Conservation (phyloP, 2,113 vertebrate species). For the Pteronura brasiliensis region DNA sequence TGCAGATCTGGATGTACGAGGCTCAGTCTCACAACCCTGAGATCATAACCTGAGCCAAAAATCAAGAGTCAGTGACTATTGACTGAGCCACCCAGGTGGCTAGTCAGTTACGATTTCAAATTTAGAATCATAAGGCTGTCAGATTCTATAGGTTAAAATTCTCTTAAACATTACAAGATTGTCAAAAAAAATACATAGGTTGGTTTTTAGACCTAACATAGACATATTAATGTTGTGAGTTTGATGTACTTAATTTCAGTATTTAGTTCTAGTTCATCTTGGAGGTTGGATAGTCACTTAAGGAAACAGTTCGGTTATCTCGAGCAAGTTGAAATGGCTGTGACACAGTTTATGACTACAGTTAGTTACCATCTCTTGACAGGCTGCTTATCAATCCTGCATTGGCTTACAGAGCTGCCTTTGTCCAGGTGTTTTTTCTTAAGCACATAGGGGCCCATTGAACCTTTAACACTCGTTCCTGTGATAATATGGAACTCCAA, state of each 20-base stretch:
- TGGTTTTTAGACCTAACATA: not conserved
- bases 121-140: conserved; percentile 29
- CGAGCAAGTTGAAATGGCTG: not conserved
- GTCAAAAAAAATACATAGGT: not conserved
- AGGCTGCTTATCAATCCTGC: not conserved
- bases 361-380: not conserved
- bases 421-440: not conserved
- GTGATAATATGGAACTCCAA: not conserved
- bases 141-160: conserved; percentile 24
- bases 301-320: not conserved
- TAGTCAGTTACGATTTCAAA: not conserved
- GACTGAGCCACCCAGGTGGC: not conserved
- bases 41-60: not conserved
- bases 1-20: not conserved
- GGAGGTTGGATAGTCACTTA: not conserved
- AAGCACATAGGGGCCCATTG: not conserved
- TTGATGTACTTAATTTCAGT: not conserved
- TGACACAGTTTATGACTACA: not conserved
- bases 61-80: not conserved
- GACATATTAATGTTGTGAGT: not conserved
- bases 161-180: not conserved
- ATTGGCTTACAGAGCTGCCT: not conserved
- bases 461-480: not conserved
- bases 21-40: not conserved
- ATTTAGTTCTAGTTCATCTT: conserved; percentile 2